Evolutionary conservation across 2,113 vertebrate genomes (phyloP).

Genomic region (Miniopterus natalensis): DNA sequence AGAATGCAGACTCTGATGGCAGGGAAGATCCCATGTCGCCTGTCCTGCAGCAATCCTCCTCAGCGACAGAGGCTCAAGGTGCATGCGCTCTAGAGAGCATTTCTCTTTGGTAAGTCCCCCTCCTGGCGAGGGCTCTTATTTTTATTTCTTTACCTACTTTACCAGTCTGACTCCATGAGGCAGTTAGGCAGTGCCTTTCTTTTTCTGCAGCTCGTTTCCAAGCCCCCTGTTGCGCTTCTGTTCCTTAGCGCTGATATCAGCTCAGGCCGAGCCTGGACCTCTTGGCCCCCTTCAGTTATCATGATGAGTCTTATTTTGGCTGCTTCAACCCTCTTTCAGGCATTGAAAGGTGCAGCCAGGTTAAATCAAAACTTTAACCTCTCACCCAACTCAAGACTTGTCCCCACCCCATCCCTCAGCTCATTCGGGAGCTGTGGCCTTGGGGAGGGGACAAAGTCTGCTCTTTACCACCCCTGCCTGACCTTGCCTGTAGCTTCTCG

Average conservation of each 20-base stretch:
- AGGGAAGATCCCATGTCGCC: background rate
- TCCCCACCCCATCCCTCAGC: background rate
- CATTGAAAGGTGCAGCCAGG: background rate
- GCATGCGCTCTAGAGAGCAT: background rate
- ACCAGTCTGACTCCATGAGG: background rate
- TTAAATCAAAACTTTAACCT: background rate
- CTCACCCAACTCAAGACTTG: background rate
- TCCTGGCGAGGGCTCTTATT: background rate
- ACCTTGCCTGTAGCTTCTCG: background rate
- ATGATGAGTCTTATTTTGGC: background rate
- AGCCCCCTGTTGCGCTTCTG: background rate
- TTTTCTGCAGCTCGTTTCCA: background rate
- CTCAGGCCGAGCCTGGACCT: background rate
- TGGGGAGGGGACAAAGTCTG: background rate
- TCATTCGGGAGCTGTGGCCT: background rate
- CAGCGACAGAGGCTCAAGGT: background rate
- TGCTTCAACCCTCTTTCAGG: background rate
- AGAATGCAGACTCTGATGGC: background rate
- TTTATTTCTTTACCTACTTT: background rate
- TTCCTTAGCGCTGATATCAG: background rate
- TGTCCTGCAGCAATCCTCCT: background rate
- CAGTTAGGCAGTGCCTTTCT: background rate
- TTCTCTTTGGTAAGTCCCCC: background rate
- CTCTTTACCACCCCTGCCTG: background rate
- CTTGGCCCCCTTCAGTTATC: background rate